A percentile compares a stretch with the other conserved stretches of the same genome.
These are phyloP conservation scores for Ctenopoma multispine DNA, from an alignment of 2,797 vertebrate species.

Conservation along the genomic window DNA sequence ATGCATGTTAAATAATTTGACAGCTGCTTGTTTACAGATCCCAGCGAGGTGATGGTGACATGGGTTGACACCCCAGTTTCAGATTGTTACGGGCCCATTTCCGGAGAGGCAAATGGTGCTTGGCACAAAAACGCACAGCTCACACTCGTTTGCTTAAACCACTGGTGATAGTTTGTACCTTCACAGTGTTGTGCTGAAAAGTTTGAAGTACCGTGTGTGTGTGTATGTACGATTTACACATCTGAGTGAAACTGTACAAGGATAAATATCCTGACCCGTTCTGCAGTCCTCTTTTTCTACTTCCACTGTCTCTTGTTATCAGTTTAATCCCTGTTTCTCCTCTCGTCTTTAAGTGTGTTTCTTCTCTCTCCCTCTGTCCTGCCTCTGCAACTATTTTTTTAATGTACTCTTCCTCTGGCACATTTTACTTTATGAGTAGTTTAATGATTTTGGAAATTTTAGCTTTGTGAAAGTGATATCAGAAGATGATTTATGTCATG, in stretches of 20 bases:
- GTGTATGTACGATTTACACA: conserved; percentile 54
- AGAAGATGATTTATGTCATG: not conserved
- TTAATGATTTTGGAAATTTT: not conserved
- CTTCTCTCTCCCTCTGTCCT: conserved; percentile 10
- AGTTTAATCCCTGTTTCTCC: not conserved
- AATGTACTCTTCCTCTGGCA: too few species aligned
- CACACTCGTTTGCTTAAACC: conserved; percentile 75
- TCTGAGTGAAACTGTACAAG: conserved; percentile 49
- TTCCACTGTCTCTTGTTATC: not conserved
- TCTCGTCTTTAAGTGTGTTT: not conserved
- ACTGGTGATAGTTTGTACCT: conserved; percentile 57
- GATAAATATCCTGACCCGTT: conserved; percentile 34
- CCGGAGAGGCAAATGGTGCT: conserved; percentile 77
- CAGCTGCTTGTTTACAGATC: conserved; percentile 79
- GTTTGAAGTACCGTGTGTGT: conserved; percentile 6
- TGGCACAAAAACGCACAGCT: conserved; percentile 69
- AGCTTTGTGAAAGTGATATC: too few species aligned
- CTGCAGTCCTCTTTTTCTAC: conserved; percentile 13
- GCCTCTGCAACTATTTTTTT: not conserved
- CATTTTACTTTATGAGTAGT: not conserved
- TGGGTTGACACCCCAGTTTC: conserved; percentile 71
- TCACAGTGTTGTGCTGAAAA: conserved; percentile 59
- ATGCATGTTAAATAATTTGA: conserved; percentile 72
- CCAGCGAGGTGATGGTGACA: conserved; percentile 58
- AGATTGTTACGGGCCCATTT: conserved; percentile 64